Conservation (phyloP, 2,797 vertebrate species). For the Trichosurus vulpecula region DNA sequence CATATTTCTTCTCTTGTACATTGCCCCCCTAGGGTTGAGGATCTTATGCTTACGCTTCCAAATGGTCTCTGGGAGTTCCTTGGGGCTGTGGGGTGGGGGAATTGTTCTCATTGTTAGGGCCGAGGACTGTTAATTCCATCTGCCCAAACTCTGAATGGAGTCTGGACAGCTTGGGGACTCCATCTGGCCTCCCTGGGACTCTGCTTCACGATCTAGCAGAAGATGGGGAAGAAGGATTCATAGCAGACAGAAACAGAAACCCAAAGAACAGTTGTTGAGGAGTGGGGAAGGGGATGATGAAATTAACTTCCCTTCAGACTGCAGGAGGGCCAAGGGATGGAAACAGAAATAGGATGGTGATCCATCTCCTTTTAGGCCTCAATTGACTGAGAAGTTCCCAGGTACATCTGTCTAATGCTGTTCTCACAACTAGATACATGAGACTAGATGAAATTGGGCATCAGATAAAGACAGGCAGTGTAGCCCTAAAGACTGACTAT, state of each 20-base stretch:
- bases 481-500: background rate
- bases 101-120: background rate
- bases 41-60: background rate
- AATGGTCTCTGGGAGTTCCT: background rate
- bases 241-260: background rate
- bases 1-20: background rate
- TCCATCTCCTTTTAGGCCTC: background rate
- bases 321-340: background rate
- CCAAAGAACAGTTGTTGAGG: background rate
- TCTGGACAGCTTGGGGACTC: background rate
- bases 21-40: background rate
- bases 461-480: background rate
- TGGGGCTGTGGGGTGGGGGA: background rate
- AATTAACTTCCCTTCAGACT: background rate
- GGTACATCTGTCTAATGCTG: background rate
- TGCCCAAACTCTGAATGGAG: background rate
- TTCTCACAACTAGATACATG: background rate
- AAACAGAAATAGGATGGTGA: background rate
- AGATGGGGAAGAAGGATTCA: background rate
- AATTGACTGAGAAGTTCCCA: background rate
- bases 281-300: background rate
- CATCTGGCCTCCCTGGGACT: background rate
- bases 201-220: background rate
- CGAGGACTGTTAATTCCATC: background rate
- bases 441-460: background rate